Evolutionary conservation across 2,113 vertebrate species (phyloP).

Genomic region (Eleginops maclovinus): DNA sequence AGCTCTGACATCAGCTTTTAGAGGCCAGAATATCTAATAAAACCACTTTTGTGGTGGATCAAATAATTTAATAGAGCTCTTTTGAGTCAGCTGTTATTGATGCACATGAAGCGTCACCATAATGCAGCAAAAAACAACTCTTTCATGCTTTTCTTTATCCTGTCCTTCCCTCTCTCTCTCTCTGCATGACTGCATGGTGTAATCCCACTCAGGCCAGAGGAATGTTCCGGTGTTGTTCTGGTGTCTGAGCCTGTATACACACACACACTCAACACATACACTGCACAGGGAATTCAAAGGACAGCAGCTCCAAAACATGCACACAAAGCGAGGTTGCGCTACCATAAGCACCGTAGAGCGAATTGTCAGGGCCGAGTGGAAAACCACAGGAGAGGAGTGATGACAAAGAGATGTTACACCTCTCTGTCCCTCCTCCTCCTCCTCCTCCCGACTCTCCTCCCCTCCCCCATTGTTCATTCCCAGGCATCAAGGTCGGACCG

Average conservation of each 20-base stretch:
- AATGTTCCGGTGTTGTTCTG: constrained; percentile 74
- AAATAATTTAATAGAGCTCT: constrained; percentile 11
- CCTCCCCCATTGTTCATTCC: constrained; percentile 73
- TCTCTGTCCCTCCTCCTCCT: constrained; percentile 54
- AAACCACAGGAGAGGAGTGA: constrained; percentile 71
- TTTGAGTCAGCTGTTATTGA: background rate
- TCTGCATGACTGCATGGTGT: constrained; percentile 62
- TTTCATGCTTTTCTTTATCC: constrained; percentile 32
- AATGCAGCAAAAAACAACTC: constrained; percentile 1
- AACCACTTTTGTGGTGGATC: constrained; percentile 3
- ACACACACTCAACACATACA: background rate
- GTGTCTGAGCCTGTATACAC: constrained; percentile 60
- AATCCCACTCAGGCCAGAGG: constrained; percentile 61
- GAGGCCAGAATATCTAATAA: constrained; percentile 22
- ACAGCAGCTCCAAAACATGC: constrained; percentile 42
- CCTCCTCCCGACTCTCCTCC: constrained; percentile 41
- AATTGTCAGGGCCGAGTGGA: constrained; percentile 55
- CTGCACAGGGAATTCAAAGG: constrained; percentile 43
- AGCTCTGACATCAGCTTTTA: constrained; percentile 56
- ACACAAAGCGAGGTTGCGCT: constrained; percentile 48
- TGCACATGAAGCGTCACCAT: constrained; percentile 2
- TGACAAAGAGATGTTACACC: constrained; percentile 81
- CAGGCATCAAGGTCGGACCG: constrained; percentile 73
- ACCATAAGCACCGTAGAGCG: constrained; percentile 43
- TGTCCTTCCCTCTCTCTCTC: constrained; percentile 19